These are phyloP conservation scores for Parapristionchus giblindavisi DNA, from an alignment of 2,888 invertebrate species.

Conservation along the genomic window DNA sequence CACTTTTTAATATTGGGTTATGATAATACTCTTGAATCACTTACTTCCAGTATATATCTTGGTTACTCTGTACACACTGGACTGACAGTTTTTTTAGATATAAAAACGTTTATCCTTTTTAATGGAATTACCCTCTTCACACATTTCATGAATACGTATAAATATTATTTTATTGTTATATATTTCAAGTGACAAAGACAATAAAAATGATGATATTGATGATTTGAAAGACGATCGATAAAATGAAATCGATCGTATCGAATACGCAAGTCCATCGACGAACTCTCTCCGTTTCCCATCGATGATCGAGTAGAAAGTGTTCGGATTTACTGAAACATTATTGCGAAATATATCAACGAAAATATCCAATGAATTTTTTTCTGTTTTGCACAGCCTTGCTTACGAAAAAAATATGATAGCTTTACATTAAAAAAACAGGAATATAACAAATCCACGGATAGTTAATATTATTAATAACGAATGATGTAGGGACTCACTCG, in stretches of 20 bases:
- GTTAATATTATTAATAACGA: not conserved
- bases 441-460: too few species aligned
- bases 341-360: not conserved
- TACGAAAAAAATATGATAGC: too few species aligned
- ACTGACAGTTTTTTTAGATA: too few species aligned
- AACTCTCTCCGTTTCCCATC: not conserved
- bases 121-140: too few species aligned
- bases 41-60: too few species aligned
- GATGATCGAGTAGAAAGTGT: not conserved
- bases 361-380: not conserved
- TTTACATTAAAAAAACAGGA: too few species aligned
- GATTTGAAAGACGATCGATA: conserved; percentile 25
- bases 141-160: too few species aligned
- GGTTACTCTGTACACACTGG: too few species aligned
- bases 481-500: not conserved
- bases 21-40: too few species aligned
- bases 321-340: not conserved
- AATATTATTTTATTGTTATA: not conserved
- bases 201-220: conserved; percentile 39
- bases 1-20: too few species aligned
- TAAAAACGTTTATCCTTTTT: too few species aligned
- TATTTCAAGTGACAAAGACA: conserved; percentile 17
- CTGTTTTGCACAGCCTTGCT: too few species aligned
- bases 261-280: conserved; percentile 23
- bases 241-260: conserved; percentile 28